A percentile compares a stretch with the other conserved stretches of the same genome.
phyloP scores from a whole-genome alignment of 2,113 vertebrate genomes.

The Hirundichthys speculiger region DNA sequence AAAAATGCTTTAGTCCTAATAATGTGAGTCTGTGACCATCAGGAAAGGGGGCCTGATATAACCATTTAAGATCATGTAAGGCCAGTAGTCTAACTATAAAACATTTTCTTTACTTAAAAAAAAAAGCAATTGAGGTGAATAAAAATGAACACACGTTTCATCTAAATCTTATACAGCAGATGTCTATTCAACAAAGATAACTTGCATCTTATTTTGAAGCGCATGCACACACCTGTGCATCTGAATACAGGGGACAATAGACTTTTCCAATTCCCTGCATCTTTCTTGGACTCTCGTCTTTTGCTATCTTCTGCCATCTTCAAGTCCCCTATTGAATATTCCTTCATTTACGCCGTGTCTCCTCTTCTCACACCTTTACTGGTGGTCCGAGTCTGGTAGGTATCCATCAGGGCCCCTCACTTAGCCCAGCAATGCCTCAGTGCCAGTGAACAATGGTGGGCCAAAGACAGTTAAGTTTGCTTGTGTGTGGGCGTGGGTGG shows the following conservation, averaged over 20 bases:
- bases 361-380: slow-evolving; percentile 64
- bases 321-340: slow-evolving; percentile 51
- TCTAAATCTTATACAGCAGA: too few species aligned
- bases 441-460: slow-evolving; percentile 66
- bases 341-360: slow-evolving; percentile 44
- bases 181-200: slow-evolving; percentile 7
- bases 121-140: too few species aligned
- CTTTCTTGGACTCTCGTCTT: slow-evolving; percentile 22
- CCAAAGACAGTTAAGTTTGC: slow-evolving; percentile 64
- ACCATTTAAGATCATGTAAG: too few species aligned
- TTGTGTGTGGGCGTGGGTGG: slow-evolving; percentile 40
- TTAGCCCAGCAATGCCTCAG: slow-evolving; percentile 73
- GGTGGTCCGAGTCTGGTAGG: slow-evolving; percentile 72
- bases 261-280: slow-evolving; percentile 19
- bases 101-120: too few species aligned
- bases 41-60: too few species aligned
- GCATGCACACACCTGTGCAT: slow-evolving; percentile 59
- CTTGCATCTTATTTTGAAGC: slow-evolving; percentile 11
- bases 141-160: too few species aligned
- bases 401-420: slow-evolving; percentile 79
- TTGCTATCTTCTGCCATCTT: slow-evolving; percentile 66
- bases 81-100: too few species aligned
- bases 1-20: too few species aligned
- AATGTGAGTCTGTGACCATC: too few species aligned
- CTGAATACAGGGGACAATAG: slow-evolving; percentile 48